Percentiles rank a stretch among this genome's conserved stretches.
Evolutionary conservation across 2,113 vertebrate genomes (phyloP).

Genomic region (Monopterus albus): DNA sequence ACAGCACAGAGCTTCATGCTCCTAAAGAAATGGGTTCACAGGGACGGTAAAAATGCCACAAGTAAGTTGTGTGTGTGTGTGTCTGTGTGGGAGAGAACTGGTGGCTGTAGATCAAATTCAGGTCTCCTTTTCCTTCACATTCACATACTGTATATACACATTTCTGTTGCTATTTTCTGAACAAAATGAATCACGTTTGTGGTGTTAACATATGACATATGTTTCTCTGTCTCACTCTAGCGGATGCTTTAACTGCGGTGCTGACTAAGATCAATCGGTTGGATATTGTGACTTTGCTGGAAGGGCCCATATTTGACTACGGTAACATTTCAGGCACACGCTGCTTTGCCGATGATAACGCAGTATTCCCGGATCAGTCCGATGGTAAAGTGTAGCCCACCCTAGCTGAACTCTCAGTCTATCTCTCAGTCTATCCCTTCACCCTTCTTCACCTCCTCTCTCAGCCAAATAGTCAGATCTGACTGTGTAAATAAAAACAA

Average conservation of each 20-base stretch:
- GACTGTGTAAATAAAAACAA: slow-evolving; percentile 58
- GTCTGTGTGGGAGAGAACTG: too few species aligned
- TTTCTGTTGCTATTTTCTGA: too few species aligned
- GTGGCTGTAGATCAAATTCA: too few species aligned
- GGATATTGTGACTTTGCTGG: slow-evolving; percentile 99
- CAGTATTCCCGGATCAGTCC: slow-evolving; percentile 94
- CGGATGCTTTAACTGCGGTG: slow-evolving; percentile 97
- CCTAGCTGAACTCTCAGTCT: slow-evolving; percentile 81
- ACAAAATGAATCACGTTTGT: too few species aligned
- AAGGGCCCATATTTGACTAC: slow-evolving; percentile 99
- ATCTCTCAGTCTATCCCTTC: slow-evolving; percentile 79
- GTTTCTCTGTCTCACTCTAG: slow-evolving; percentile 77
- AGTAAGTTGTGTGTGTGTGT: slow-evolving; percentile 84
- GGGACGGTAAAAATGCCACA: slow-evolving; percentile 99
- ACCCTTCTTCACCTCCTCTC: slow-evolving; percentile 75
- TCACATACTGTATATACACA: too few species aligned
- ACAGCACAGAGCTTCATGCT: slow-evolving; percentile 99
- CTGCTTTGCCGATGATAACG: slow-evolving; percentile 99
- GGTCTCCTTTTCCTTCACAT: too few species aligned
- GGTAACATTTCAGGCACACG: slow-evolving; percentile 99
- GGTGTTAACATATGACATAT: not conserved
- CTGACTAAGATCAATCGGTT: slow-evolving; percentile 99
- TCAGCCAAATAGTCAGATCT: slow-evolving; percentile 66
- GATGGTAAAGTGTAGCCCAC: slow-evolving; percentile 97
- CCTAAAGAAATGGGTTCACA: slow-evolving; percentile 98